Conservation (phyloP, 2,113 vertebrate species). For the Sebastes fasciatus region DNA sequence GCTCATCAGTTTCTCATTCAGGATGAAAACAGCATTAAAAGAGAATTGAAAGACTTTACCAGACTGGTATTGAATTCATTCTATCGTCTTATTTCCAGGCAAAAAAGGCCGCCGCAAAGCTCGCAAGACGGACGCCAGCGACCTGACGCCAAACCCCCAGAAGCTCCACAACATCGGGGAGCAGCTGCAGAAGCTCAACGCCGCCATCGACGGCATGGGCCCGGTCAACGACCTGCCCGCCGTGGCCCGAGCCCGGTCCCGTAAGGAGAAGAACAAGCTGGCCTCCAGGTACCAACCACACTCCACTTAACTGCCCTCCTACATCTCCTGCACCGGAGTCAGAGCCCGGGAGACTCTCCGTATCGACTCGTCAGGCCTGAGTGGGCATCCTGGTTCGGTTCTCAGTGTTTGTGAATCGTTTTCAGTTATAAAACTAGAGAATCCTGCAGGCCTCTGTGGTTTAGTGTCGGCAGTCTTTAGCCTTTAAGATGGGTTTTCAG, state of each 20-base stretch:
- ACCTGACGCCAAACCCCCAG: slow-evolving; percentile 84
- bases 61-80: not conserved
- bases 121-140: slow-evolving; percentile 84
- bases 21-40: too few species aligned
- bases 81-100: slow-evolving; percentile 55
- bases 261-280: slow-evolving; percentile 86
- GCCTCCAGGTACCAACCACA: slow-evolving; percentile 77
- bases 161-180: slow-evolving; percentile 84
- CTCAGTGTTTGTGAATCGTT: slow-evolving; percentile 1
- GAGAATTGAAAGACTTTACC: not conserved
- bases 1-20: too few species aligned
- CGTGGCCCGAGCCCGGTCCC: slow-evolving; percentile 80
- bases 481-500: slow-evolving; percentile 18
- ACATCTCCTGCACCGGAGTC: not conserved
- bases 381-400: slow-evolving; percentile 19
- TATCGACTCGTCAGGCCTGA: not conserved
- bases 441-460: not conserved
- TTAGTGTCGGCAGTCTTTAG: slow-evolving; percentile 9
- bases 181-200: slow-evolving; percentile 84
- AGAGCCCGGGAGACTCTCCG: not conserved
- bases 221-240: slow-evolving; percentile 83
- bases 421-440: not conserved
- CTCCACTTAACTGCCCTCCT: slow-evolving; percentile 5
- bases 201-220: slow-evolving; percentile 83
- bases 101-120: slow-evolving; percentile 84